Base-by-base conservation (phyloP, 2,888 invertebrate species). In the Amblyjoppa fuscipennis region DNA sequence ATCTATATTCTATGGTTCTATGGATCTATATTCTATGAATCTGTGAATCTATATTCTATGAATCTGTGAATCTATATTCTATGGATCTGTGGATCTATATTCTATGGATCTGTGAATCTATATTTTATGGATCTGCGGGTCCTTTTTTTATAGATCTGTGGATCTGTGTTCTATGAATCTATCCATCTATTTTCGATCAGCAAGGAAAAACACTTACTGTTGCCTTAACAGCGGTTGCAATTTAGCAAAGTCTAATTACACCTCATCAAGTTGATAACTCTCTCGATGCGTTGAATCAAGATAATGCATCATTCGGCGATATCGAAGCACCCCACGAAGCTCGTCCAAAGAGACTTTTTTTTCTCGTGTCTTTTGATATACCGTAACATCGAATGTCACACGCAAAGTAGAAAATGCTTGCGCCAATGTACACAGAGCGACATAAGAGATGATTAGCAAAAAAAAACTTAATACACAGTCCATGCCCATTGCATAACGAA, bases 221-320 rank as follows among this genome's bases (percentile, higher is more conserved):
- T 88, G 69, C 83, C 93, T 93, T 94, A 94, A 94, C 94, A 94
- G 93, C 92, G 93, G 92, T 94, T 94, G 94, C 94, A 94, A 94
- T 93, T 93, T 91, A 92, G 90, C 90, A 91, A 92, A 93, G 93
- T 93, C 92, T 83, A 86, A 88, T 89, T 86, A 77, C 64, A 79
- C 61, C 41, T 83, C 77, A 53, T 41, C 6, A 16, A 45, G 59
- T 16, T 16, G 31, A 31, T 16, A 34, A 64, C 31, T 28, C 13
- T 61, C 13, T 64, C 16, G 31, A 59, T 66, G 49, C 45, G 59
- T 31, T 45, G 28, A 61, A 70, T 31, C 4, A 49, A 69, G 20
- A 69, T 51, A 69, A 69, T 20, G 31, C 68, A 80, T 74, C 83
- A 77, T 66, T 66, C 59, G 41, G 64, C 68, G 51, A 61, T 61